Evolutionary conservation across 2,888 invertebrate species (phyloP).

Genomic region (Yponomeuta evonymella): DNA sequence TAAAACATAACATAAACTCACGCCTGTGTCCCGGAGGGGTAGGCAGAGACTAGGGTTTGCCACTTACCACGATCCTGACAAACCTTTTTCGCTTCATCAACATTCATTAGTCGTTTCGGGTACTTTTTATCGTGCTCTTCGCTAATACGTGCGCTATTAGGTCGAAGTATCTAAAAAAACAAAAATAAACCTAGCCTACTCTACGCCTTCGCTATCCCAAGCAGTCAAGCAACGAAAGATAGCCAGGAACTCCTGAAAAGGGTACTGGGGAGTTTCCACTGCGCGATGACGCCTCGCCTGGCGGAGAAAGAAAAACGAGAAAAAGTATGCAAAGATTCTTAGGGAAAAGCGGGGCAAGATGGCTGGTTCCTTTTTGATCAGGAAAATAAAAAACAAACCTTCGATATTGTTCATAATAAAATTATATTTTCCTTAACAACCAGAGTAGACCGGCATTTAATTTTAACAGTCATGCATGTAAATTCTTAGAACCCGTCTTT

Average conservation of each 20-base stretch:
- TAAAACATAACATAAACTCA: too few relatives aligned
- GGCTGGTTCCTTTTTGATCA: slow-evolving; percentile 16
- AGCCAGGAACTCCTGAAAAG: slow-evolving; percentile 71
- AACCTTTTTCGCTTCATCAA: too few relatives aligned
- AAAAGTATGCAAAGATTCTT: slow-evolving; percentile 55
- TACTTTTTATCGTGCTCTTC: too few relatives aligned
- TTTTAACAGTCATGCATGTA: too few relatives aligned
- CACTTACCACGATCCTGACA: too few relatives aligned
- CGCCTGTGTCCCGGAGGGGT: too few relatives aligned
- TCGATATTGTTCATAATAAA: too few relatives aligned
- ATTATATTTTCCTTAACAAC: too few relatives aligned
- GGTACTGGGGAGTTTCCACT: slow-evolving; percentile 60
- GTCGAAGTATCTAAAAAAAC: background rate
- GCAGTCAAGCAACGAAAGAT: slow-evolving; percentile 72
- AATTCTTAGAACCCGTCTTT: too few relatives aligned
- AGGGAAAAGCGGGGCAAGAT: slow-evolving; percentile 42
- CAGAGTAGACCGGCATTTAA: too few relatives aligned
- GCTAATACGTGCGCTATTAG: background rate
- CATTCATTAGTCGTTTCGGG: too few relatives aligned
- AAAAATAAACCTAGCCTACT: slow-evolving; percentile 29
- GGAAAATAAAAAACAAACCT: background rate
- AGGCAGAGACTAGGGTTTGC: too few relatives aligned
- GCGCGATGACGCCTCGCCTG: background rate
- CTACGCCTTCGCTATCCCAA: slow-evolving; percentile 38
- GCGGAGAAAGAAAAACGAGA: slow-evolving; percentile 32